Percentiles rank a stretch among this genome's conserved stretches.
Conservation (phyloP, 92 coral and sea anemone genomes). For the Umimayanthus chanpuru region DNA sequence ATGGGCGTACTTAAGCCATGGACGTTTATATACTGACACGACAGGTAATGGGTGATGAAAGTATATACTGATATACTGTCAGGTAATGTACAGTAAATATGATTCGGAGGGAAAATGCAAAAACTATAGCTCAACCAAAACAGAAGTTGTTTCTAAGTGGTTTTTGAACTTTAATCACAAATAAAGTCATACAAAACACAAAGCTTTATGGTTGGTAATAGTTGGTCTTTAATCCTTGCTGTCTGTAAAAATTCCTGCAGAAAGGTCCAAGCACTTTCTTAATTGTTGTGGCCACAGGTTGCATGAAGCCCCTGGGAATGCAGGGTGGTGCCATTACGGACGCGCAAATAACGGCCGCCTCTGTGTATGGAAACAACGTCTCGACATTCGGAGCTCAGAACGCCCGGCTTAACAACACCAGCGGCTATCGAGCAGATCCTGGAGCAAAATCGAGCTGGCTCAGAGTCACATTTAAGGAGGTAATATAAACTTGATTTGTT, state of each 20-base stretch:
- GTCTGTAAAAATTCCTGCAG: not conserved
- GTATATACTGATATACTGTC: not conserved
- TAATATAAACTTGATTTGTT: not conserved
- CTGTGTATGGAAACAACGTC: conserved; percentile 54
- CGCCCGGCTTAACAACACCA: conserved; percentile 67
- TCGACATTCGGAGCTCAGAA: conserved; percentile 58
- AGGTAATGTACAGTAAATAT: not conserved
- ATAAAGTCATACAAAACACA: no score
- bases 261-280: not conserved
- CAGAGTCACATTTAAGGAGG: conserved; percentile 30
- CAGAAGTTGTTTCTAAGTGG: not conserved
- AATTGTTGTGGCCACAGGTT: conserved; percentile 50
- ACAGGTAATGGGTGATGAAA: not conserved
- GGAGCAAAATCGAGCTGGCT: conserved; percentile 29
- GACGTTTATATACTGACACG: not conserved
- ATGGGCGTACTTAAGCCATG: not conserved
- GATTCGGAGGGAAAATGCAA: not conserved
- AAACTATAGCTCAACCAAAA: not conserved
- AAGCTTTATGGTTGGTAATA: not conserved
- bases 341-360: conserved; percentile 58
- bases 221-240: not conserved
- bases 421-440: conserved; percentile 79
- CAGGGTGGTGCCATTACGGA: conserved; percentile 61
- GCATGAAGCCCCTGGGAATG: conserved; percentile 76
- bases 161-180: not conserved